Conservation (phyloP, 92 coral and sea anemone genomes). For the Palythoa caribaeorum region DNA sequence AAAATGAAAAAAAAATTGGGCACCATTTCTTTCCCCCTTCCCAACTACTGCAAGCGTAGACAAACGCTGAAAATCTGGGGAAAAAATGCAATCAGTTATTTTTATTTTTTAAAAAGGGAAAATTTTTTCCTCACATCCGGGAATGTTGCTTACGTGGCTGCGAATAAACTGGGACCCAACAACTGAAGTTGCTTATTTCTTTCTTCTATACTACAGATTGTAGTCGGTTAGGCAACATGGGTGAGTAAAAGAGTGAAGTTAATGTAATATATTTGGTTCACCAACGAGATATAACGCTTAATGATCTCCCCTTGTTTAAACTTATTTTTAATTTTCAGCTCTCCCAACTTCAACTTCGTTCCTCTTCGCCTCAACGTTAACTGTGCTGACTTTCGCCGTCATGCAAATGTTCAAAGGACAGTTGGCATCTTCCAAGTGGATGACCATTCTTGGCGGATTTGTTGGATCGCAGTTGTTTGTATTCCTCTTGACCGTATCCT, state of each 20-base stretch:
- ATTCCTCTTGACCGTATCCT: slow-evolving; percentile 97
- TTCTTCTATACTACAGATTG: not conserved
- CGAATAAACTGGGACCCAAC: slow-evolving; percentile 66
- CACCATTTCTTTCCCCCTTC: no score
- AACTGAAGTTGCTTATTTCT: slow-evolving; percentile 71
- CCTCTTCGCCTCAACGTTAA: slow-evolving; percentile 86
- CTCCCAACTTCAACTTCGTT: slow-evolving; percentile 95
- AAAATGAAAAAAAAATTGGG: no score
- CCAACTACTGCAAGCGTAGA: no score
- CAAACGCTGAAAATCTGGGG: no score
- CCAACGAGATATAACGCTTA: no score
- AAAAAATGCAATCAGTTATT: no score
- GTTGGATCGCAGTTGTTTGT: slow-evolving; percentile 98
- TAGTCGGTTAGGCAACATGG: slow-evolving; percentile 65
- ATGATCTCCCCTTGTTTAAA: not conserved
- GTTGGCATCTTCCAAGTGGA: slow-evolving; percentile 96
- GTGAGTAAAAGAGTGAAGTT: slow-evolving; percentile 44
- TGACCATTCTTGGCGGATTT: slow-evolving; percentile 98
- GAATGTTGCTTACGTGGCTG: slow-evolving; percentile 58
- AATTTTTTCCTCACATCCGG: slow-evolving; percentile 67
- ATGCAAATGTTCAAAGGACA: slow-evolving; percentile 98
- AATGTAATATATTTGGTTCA: not conserved
- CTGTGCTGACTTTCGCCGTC: slow-evolving; percentile 94
- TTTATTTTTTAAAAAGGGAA: no score
- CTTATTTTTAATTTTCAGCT: slow-evolving; percentile 61